These are phyloP conservation scores for Nestor notabilis DNA, from an alignment of 2,113 vertebrate genomes.

Conservation along the genomic window DNA sequence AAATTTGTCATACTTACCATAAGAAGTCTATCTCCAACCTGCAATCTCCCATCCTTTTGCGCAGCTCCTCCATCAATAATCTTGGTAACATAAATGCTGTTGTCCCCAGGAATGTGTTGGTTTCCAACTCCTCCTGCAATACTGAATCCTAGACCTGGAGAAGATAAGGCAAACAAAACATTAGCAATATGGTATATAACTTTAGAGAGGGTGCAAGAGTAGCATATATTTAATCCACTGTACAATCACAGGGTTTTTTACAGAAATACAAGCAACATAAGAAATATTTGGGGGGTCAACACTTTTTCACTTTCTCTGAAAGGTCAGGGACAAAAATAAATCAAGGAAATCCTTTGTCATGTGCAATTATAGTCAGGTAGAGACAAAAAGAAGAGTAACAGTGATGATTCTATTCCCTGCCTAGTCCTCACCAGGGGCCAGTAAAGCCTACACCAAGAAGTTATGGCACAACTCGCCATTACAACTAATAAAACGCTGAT, in stretches of 20 bases:
- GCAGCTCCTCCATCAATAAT: constrained; percentile 96
- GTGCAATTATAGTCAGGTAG: not conserved
- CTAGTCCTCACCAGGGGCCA: not conserved
- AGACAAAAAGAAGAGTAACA: not conserved
- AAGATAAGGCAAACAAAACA: not conserved
- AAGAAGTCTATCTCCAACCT: constrained; percentile 93
- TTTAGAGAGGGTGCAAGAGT: not conserved
- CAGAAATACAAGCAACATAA: not conserved
- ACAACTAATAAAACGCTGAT: not conserved
- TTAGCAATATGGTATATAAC: not conserved
- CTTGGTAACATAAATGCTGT: constrained; percentile 98
- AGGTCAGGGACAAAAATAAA: not conserved
- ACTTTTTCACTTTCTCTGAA: not conserved
- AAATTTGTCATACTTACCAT: constrained; percentile 82
- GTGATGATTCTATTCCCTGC: not conserved
- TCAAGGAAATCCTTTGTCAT: not conserved
- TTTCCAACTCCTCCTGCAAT: constrained; percentile 97
- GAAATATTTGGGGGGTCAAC: not conserved
- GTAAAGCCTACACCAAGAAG: fast-evolving
- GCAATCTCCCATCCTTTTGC: constrained; percentile 89
- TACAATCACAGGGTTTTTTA: not conserved
- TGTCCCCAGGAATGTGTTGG: constrained; percentile 98
- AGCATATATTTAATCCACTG: not conserved
- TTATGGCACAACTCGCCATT: not conserved
- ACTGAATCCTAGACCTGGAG: constrained; percentile 93